Evolutionary conservation across 2,888 invertebrate species (phyloP).

Genomic region (Cephus nigrinus): DNA sequence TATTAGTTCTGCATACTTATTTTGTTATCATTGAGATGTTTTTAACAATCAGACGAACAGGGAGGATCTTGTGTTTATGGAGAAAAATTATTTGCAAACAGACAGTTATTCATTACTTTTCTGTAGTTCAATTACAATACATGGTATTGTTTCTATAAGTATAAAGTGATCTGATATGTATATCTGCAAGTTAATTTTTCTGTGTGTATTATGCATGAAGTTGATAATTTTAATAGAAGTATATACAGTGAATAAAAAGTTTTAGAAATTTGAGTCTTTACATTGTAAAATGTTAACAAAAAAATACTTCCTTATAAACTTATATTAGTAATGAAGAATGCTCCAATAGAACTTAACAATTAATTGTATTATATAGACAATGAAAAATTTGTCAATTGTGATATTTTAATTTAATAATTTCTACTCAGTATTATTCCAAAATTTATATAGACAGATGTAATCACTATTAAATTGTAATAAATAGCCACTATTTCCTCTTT

Average conservation of each 20-base stretch:
- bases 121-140: not conserved
- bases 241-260: not conserved
- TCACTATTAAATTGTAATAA: not conserved
- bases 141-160: not conserved
- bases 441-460: too few species aligned
- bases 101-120: not conserved
- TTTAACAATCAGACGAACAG: not conserved
- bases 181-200: not conserved
- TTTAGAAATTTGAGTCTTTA: not conserved
- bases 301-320: not conserved
- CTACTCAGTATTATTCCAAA: not conserved
- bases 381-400: not conserved
- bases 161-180: not conserved
- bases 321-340: not conserved
- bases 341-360: not conserved
- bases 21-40: not conserved
- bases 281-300: too few species aligned
- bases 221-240: not conserved
- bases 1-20: not conserved
- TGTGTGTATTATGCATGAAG: not conserved
- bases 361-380: not conserved
- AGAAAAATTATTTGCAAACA: not conserved
- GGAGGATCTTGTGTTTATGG: not conserved
- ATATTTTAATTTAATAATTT: not conserved
- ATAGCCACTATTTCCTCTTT: not conserved